A percentile compares a stretch with the other conserved stretches of the same genome.
phyloP scores from a whole-genome alignment of 2,113 vertebrate genomes.

The Scartelaos histophorus region DNA sequence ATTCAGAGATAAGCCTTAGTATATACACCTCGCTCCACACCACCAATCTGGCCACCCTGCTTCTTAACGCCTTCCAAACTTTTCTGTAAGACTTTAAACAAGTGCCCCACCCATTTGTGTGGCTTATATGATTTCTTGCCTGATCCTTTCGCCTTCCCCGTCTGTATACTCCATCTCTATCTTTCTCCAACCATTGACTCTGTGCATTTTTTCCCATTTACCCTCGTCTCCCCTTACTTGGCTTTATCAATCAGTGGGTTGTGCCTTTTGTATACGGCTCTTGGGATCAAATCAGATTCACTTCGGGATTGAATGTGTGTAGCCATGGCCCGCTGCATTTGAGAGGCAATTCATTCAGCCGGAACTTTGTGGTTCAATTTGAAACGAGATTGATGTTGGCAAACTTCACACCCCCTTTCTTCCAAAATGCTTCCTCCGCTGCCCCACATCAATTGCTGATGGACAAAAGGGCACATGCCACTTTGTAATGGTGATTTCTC shows the following conservation, averaged over 20 bases:
- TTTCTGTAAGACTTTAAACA: conserved; percentile 45
- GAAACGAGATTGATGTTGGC: conserved; percentile 68
- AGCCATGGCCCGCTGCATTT: conserved; percentile 66
- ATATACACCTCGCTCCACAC: background rate
- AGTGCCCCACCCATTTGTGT: conserved; percentile 35
- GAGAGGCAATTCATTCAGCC: conserved; percentile 72
- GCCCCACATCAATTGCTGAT: conserved; percentile 56
- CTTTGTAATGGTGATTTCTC: conserved; percentile 66
- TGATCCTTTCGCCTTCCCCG: conserved; percentile 8
- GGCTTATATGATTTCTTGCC: conserved; percentile 47
- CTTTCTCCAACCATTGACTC: conserved; percentile 54
- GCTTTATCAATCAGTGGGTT: conserved; percentile 79
- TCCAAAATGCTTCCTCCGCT: conserved; percentile 70
- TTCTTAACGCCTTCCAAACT: conserved; percentile 21
- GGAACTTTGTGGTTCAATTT: conserved; percentile 71
- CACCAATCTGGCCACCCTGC: background rate
- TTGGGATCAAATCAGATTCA: conserved; percentile 71
- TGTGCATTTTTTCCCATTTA: conserved; percentile 35
- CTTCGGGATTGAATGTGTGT: conserved; percentile 62
- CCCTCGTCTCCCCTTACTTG: conserved; percentile 60
- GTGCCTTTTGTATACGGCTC: conserved; percentile 69
- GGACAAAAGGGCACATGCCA: conserved; percentile 68
- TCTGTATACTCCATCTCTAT: conserved; percentile 44
- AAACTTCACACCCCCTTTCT: conserved; percentile 66
- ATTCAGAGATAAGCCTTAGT: background rate